phyloP scores from a whole-genome alignment of 2,113 vertebrate genomes.

The Alces alces region DNA sequence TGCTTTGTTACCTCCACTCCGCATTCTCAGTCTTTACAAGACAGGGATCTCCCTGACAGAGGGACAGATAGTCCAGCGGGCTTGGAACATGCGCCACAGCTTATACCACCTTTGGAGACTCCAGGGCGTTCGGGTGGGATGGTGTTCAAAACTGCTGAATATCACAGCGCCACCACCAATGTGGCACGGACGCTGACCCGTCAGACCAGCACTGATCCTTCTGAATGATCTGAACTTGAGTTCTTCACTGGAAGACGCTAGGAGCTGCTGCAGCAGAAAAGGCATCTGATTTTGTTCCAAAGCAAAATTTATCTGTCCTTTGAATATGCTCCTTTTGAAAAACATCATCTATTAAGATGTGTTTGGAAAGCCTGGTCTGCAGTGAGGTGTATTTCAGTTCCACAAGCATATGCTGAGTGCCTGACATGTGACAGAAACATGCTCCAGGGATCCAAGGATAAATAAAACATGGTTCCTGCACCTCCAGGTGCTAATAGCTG shows the following conservation, averaged over 20 bases:
- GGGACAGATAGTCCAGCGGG: neutral
- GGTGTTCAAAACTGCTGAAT: neutral
- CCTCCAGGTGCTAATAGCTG: neutral
- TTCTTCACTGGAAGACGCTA: neutral
- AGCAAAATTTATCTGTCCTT: neutral
- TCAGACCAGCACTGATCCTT: accelerated
- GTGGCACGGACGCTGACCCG: accelerated
- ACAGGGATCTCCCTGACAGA: neutral
- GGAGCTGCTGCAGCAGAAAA: neutral
- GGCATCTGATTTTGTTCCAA: neutral
- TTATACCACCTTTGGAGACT: neutral
- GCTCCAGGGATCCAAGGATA: neutral
- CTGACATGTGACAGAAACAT: neutral
- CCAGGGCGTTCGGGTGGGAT: accelerated
- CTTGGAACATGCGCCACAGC: neutral
- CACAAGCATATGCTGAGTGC: neutral
- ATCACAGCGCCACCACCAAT: accelerated
- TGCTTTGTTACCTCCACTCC: neutral
- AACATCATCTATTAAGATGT: neutral
- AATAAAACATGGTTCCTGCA: neutral
- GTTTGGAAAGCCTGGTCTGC: neutral
- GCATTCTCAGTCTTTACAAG: neutral
- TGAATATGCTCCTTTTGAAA: neutral
- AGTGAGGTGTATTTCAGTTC: neutral
- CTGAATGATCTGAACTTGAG: accelerated